Base-by-base conservation (phyloP, 2,888 invertebrate genomes). In the Orthosia cruda region DNA sequence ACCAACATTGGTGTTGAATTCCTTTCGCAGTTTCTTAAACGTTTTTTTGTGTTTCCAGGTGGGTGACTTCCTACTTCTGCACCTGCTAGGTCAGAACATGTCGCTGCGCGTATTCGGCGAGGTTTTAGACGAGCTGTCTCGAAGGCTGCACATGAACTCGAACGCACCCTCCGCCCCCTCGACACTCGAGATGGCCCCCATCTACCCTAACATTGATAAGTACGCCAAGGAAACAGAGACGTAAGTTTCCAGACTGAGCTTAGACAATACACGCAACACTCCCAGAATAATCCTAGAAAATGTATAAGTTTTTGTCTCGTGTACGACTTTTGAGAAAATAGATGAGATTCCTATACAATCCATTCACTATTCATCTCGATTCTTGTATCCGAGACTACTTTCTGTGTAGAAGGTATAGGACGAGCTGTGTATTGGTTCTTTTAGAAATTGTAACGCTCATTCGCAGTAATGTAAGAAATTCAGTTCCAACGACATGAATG, bases 151-250 rank as follows among this genome's bases (percentile, higher is more conserved):
- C 88, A 96, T 98, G 83, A 98, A 98, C 66, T 98, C 98, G 88
- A 98, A 98, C 91, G 98, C 98, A 77, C 98, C 99, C 0, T 98
- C 98, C 0, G 98, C 98, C 4, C 98, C 98, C 0, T 98, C 98
- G 70, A 98, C 98, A 23, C 95, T 98, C 84, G 98, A 99, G 95
- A 98, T 98, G 98, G 98, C 98, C 73, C 98, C 98, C 9, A 98
- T 98, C 78, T 98, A 98, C 93, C 98, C 98, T 40, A 98, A 98
- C 92, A 98, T 98, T 79, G 98, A 98, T 86, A 98, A 98, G 92
- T 98, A 97, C 93, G 97, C 98, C 89, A 98, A 98, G 94, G 98
- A 98, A 95, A 98, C 98, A 74, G 98, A 98, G 95, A 98, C 98
- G 95, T 98, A 98, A 97, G 90, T 84, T 75, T 72, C 80, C 72